Evolutionary conservation across 2,797 vertebrate genomes (phyloP).

Genomic region (Yasuhikotakia modesta): DNA sequence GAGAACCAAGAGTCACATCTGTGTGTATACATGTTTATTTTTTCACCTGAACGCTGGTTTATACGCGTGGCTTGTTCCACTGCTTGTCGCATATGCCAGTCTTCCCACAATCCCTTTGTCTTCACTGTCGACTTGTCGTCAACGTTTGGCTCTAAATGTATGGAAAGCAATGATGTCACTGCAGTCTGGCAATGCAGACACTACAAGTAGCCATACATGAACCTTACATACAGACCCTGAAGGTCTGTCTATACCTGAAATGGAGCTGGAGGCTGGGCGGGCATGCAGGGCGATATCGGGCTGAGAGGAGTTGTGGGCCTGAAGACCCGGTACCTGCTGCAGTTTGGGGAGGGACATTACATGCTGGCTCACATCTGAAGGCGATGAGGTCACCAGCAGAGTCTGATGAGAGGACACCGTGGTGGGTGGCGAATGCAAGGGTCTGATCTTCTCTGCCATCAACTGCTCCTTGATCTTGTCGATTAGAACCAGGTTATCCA

Average conservation of each 20-base stretch:
- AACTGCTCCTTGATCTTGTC: slow-evolving; percentile 99
- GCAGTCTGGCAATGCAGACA: not conserved
- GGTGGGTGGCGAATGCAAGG: slow-evolving; percentile 90
- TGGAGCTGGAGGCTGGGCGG: slow-evolving; percentile 89
- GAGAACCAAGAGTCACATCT: slow-evolving; percentile 1
- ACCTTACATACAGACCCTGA: not conserved
- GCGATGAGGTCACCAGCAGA: slow-evolving; percentile 84
- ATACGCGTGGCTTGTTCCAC: slow-evolving; percentile 71
- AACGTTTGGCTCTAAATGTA: slow-evolving; percentile 74
- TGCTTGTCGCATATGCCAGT: slow-evolving; percentile 83
- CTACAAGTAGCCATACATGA: not conserved
- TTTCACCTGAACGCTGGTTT: slow-evolving; percentile 79
- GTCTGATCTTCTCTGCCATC: slow-evolving; percentile 98
- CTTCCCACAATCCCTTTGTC: slow-evolving; percentile 82
- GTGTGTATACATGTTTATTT: not conserved
- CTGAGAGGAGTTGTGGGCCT: slow-evolving; percentile 87
- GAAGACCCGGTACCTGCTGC: slow-evolving; percentile 87
- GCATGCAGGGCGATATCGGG: slow-evolving; percentile 92
- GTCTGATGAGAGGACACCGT: slow-evolving; percentile 91
- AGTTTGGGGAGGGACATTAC: slow-evolving; percentile 88
- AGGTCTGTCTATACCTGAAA: slow-evolving; percentile 78
- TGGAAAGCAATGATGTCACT: not conserved
- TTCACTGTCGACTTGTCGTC: slow-evolving; percentile 79
- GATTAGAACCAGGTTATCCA: slow-evolving; percentile 99
- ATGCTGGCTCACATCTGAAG: slow-evolving; percentile 85